Evolutionary conservation across 2,888 invertebrate genomes (phyloP).

Genomic region (Bruchidius siliquastri): DNA sequence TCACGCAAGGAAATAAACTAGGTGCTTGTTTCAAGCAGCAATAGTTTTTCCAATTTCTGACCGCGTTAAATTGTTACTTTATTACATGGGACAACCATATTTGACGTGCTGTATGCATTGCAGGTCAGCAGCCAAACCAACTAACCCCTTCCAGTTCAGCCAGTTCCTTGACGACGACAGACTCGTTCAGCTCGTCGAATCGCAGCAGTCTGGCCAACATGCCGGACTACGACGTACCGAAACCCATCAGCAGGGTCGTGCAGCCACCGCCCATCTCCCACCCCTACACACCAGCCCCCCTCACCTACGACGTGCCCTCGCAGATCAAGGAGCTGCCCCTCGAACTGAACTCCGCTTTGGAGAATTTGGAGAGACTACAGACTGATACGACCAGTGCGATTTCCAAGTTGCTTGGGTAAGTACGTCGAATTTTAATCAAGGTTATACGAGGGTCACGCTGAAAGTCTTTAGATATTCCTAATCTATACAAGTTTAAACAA

Average conservation of each 20-base stretch:
- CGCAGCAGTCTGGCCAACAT: slow-evolving; percentile 47
- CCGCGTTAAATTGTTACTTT: too few species aligned
- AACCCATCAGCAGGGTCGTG: slow-evolving; percentile 46
- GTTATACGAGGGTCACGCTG: too few species aligned
- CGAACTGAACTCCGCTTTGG: slow-evolving; percentile 71
- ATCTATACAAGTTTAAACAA: too few species aligned
- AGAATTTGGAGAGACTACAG: slow-evolving; percentile 69
- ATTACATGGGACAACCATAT: too few species aligned
- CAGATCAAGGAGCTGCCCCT: slow-evolving; percentile 62
- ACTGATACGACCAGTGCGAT: slow-evolving; percentile 79
- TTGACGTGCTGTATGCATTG: slow-evolving; percentile 6
- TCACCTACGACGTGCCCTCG: slow-evolving; percentile 60
- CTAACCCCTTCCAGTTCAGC: slow-evolving; percentile 65
- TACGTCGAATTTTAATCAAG: too few species aligned
- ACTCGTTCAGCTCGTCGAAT: slow-evolving; percentile 58
- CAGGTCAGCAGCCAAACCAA: slow-evolving; percentile 50
- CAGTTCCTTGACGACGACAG: slow-evolving; percentile 59
- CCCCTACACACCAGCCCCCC: slow-evolving; percentile 21
- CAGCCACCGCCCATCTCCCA: slow-evolving; percentile 29
- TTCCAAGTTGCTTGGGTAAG: slow-evolving; percentile 71
- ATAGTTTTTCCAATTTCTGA: too few species aligned
- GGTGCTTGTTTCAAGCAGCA: too few species aligned
- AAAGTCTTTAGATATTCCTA: too few species aligned
- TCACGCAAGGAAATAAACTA: too few species aligned
- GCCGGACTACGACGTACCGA: slow-evolving; percentile 68